Percentiles rank a stretch among this genome's conserved stretches.
Evolutionary conservation across 2,113 vertebrate genomes (phyloP).

Genomic region (Ctenomys sociabilis): DNA sequence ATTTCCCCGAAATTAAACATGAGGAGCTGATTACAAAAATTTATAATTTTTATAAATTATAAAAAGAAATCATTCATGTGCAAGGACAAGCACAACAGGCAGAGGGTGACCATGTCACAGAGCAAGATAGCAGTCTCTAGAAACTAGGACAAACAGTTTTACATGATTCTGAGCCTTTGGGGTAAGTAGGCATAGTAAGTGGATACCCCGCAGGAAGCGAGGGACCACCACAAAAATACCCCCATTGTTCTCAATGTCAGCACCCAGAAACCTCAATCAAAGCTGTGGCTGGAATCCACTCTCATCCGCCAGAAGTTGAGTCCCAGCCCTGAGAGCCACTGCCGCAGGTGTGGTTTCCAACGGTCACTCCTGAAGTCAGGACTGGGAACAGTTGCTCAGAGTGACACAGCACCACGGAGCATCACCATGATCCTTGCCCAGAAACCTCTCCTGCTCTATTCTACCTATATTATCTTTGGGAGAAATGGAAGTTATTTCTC

Average conservation of each 20-base stretch:
- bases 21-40: too few relatives aligned
- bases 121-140: not conserved
- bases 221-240: not conserved
- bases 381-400: not conserved
- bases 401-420: not conserved
- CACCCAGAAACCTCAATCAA: not conserved
- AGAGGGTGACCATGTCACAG: not conserved
- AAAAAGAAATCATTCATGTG: not conserved
- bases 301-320: not conserved
- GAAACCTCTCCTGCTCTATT: not conserved
- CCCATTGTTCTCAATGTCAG: not conserved
- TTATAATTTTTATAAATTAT: too few relatives aligned
- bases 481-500: not conserved
- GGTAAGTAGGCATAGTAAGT: not conserved
- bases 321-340: not conserved
- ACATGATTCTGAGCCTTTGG: not conserved
- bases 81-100: accelerated
- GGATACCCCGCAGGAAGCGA: not conserved
- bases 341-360: not conserved
- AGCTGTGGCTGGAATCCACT: not conserved
- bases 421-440: not conserved
- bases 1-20: not conserved
- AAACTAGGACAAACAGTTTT: not conserved
- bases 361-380: not conserved
- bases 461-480: not conserved